Evolutionary conservation across 2,113 vertebrate species (phyloP).

Genomic region (Myiopsitta monachus): DNA sequence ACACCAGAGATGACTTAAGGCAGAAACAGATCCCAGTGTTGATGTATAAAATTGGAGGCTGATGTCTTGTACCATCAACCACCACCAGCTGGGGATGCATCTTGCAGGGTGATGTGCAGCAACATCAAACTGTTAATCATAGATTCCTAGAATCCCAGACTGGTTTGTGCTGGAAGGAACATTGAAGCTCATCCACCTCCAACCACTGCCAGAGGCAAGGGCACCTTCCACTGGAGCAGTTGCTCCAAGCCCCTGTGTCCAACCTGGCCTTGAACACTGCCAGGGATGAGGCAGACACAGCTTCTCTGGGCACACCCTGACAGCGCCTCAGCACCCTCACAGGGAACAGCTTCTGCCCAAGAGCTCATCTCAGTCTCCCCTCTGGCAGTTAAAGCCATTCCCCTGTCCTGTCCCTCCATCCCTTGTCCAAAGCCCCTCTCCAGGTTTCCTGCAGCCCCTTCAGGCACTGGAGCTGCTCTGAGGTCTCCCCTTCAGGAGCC

Average conservation of each 20-base stretch:
- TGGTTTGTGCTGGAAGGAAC: background rate
- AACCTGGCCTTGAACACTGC: background rate
- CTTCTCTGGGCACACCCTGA: too few species aligned
- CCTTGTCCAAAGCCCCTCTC: too few species aligned
- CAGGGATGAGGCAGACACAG: too few species aligned
- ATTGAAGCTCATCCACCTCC: rapidly evolving
- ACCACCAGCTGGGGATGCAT: background rate
- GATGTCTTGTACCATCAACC: background rate
- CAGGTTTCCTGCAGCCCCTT: too few species aligned
- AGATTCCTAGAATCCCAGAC: background rate
- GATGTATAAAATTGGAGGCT: background rate
- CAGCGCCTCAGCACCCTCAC: too few species aligned
- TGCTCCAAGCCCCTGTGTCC: background rate
- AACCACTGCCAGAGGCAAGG: background rate
- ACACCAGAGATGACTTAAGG: background rate
- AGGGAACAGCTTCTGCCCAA: too few species aligned
- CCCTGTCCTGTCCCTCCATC: too few species aligned
- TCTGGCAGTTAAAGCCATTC: too few species aligned
- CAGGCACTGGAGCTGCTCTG: background rate
- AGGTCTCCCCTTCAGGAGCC: background rate
- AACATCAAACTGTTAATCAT: background rate
- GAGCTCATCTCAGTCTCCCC: too few species aligned
- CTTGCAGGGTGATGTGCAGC: background rate
- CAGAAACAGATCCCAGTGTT: too few species aligned
- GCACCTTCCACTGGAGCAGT: background rate